Conservation (phyloP, 2,113 vertebrate genomes). For the Pomatostomus ruficeps region DNA sequence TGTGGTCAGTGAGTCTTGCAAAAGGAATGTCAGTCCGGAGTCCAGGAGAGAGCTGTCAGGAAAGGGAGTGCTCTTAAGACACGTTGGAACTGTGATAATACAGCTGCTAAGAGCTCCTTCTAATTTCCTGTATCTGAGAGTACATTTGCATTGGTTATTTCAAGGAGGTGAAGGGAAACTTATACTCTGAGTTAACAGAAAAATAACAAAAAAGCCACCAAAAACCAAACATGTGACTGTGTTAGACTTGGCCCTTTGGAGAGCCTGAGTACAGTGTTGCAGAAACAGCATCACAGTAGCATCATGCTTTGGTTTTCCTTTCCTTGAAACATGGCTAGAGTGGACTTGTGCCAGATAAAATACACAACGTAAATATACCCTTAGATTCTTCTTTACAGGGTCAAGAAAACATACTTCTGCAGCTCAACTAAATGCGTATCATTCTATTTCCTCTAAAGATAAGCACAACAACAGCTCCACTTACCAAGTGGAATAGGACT, state of each 20-base stretch:
- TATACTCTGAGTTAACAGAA: neutral
- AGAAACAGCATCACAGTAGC: neutral
- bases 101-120: neutral
- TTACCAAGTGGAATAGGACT: neutral
- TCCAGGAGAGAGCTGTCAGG: neutral
- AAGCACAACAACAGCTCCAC: neutral
- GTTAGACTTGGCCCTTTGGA: neutral
- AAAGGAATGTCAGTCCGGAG: neutral
- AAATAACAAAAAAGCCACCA: neutral
- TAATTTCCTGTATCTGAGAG: neutral
- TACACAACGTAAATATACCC: fast-evolving
- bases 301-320: neutral
- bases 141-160: neutral
- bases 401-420: neutral
- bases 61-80: neutral
- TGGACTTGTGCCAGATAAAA: neutral
- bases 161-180: neutral
- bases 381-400: neutral
- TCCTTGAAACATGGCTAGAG: neutral
- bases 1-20: neutral
- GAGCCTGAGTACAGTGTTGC: neutral
- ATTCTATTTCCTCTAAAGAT: neutral
- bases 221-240: fast-evolving
- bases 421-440: neutral
- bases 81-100: neutral